phyloP scores from a whole-genome alignment of 1,140 invertebrate genomes.

The Nomia melanderi region DNA sequence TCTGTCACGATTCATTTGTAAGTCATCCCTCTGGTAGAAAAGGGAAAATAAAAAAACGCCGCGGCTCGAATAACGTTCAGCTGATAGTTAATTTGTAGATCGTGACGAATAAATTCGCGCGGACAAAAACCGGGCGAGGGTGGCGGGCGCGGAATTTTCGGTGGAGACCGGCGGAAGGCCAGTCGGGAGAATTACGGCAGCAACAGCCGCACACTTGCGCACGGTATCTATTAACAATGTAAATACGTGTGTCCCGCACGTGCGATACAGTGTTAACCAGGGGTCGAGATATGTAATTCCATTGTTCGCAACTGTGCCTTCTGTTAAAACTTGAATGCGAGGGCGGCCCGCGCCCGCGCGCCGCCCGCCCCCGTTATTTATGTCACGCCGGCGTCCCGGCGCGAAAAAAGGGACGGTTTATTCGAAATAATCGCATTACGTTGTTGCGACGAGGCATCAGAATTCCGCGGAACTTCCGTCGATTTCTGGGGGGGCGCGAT shows the following conservation, averaged over 20 bases:
- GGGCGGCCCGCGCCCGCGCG: constrained; percentile 3
- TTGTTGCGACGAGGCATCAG: neutral
- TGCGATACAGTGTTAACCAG: constrained; percentile 54
- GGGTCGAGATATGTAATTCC: constrained; percentile 62
- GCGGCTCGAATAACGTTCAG: constrained; percentile 31
- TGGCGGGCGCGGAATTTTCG: neutral
- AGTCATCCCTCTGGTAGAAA: too few relatives aligned
- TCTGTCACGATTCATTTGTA: too few relatives aligned
- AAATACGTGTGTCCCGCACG: constrained; percentile 57
- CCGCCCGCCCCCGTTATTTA: constrained; percentile 40
- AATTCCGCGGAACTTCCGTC: neutral
- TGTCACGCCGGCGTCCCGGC: constrained; percentile 19
- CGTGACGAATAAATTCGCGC: constrained; percentile 37
- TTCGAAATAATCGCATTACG: constrained; percentile 47
- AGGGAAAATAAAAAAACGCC: too few relatives aligned
- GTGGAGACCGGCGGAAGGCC: constrained; percentile 15
- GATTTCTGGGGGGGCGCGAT: neutral
- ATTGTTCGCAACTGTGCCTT: constrained; percentile 65
- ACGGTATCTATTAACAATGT: constrained; percentile 64
- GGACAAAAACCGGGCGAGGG: constrained; percentile 5
- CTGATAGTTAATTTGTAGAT: constrained; percentile 41
- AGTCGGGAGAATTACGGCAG: constrained; percentile 40
- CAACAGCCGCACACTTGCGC: neutral
- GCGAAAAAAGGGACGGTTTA: constrained; percentile 31
- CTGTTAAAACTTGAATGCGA: constrained; percentile 63